phyloP scores from a whole-genome alignment of 2,113 vertebrate genomes.

The Pseudolaguvia tuberculata region DNA sequence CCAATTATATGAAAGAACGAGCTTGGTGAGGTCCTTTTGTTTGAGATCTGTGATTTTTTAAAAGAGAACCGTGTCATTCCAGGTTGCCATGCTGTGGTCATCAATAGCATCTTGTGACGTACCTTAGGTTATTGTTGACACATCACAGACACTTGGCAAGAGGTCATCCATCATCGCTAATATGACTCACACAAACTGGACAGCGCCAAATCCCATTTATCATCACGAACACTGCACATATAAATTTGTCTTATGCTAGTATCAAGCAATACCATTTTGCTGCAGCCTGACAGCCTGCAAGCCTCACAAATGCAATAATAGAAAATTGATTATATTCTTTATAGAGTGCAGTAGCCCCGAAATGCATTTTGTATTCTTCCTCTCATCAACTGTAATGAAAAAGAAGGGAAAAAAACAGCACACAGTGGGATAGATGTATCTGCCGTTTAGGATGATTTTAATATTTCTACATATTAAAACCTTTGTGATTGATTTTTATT shows the following conservation, averaged over 20 bases:
- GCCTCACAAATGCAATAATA: conserved; percentile 65
- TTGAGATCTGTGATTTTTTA: conserved; percentile 38
- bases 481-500: neutral
- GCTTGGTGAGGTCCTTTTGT: conserved; percentile 1
- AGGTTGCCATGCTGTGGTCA: conserved; percentile 27
- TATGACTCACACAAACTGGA: conserved; percentile 60
- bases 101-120: conserved; percentile 18
- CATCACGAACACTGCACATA: conserved; percentile 55
- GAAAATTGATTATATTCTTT: conserved; percentile 71
- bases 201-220: conserved; percentile 54
- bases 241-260: conserved; percentile 63
- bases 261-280: conserved; percentile 62
- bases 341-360: conserved; percentile 54
- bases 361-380: conserved; percentile 62
- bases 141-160: conserved; percentile 38
- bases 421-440: conserved; percentile 54
- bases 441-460: conserved; percentile 10
- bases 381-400: conserved; percentile 62
- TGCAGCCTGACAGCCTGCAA: conserved; percentile 62
- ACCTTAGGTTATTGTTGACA: conserved; percentile 56
- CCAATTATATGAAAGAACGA: conserved; percentile 19
- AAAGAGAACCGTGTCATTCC: conserved; percentile 9
- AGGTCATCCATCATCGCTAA: conserved; percentile 60
- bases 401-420: conserved; percentile 24
- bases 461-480: conserved; percentile 6